Evolutionary conservation across 1,140 invertebrate species (phyloP).

Genomic region (Maconellicoccus hirsutus): DNA sequence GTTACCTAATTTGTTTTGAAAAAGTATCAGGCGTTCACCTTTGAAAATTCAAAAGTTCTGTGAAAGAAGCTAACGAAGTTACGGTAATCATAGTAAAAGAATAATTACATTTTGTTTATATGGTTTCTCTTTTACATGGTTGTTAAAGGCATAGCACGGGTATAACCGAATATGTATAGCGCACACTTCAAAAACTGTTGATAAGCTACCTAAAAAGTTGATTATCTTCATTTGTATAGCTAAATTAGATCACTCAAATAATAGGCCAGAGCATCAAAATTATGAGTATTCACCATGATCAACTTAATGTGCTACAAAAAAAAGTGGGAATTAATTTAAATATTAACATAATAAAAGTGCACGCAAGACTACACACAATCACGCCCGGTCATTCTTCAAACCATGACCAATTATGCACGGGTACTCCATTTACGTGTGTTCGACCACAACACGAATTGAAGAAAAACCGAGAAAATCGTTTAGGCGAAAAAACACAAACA

Average conservation of each 20-base stretch:
- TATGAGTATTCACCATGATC: background rate
- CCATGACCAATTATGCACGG: slow-evolving; percentile 7
- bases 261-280: background rate
- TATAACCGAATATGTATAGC: background rate
- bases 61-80: background rate
- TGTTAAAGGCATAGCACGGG: background rate
- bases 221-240: background rate
- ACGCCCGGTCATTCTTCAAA: background rate
- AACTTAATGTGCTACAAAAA: background rate
- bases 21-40: background rate
- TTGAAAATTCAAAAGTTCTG: background rate
- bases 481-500: background rate
- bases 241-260: background rate
- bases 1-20: no score
- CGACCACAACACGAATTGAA: background rate
- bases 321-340: slow-evolving; percentile 3
- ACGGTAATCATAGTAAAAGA: background rate
- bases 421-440: background rate
- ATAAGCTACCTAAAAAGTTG: background rate
- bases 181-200: background rate
- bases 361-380: slow-evolving; percentile 2
- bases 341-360: slow-evolving; percentile 9
- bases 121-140: background rate
- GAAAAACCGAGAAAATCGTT: background rate
- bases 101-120: background rate